These are phyloP conservation scores for Nymphicus hollandicus DNA, from an alignment of 2,113 vertebrate species.

Conservation along the genomic window DNA sequence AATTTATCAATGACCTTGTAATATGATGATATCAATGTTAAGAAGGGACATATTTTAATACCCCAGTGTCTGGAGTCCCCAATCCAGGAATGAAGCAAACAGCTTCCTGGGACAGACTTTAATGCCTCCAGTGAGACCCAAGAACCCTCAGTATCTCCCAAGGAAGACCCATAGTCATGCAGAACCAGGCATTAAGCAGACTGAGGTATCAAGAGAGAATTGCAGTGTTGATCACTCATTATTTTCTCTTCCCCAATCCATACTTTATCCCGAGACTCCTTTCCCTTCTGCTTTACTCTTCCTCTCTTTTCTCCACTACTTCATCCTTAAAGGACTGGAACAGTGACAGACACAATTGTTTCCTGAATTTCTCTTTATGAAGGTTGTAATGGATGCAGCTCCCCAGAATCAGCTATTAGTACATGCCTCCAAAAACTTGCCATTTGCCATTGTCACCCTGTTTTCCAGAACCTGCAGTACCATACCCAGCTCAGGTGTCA, in stretches of 20 bases:
- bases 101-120: not conserved
- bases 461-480: not conserved
- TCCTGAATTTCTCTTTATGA: not conserved
- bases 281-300: not conserved
- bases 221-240: not conserved
- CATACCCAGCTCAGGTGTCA: not conserved
- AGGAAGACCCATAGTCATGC: not conserved
- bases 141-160: not conserved
- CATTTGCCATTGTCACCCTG: not conserved
- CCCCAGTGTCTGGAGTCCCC: not conserved
- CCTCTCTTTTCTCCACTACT: not conserved
- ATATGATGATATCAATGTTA: not conserved
- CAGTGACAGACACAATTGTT: not conserved
- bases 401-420: not conserved
- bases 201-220: not conserved
- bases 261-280: not conserved
- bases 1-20: not conserved
- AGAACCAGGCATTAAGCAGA: not conserved
- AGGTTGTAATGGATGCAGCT: not conserved
- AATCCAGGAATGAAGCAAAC: not conserved
- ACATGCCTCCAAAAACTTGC: not conserved
- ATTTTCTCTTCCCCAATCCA: not conserved
- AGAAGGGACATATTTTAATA: not conserved
- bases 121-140: not conserved
- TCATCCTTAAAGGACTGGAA: not conserved